A percentile compares a stretch with the other conserved stretches of the same genome.
Evolutionary conservation across 2,797 vertebrate species (phyloP).

Genomic region (Chiroxiphia lanceolata): DNA sequence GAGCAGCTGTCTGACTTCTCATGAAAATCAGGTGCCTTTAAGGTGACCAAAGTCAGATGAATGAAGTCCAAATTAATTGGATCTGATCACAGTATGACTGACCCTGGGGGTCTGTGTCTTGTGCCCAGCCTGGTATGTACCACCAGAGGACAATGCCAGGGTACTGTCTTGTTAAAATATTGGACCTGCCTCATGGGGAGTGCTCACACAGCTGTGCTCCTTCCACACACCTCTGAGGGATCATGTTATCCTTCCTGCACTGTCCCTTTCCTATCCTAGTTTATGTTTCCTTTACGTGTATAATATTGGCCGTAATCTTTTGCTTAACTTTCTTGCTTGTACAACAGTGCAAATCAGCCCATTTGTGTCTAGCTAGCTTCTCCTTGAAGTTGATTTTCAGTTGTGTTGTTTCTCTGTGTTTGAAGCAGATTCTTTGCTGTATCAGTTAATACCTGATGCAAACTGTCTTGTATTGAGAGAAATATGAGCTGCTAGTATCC

Average conservation of each 20-base stretch:
- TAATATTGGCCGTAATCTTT: background rate
- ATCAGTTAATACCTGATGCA: background rate
- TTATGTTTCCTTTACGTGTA: rapidly evolving
- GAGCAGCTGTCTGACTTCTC: background rate
- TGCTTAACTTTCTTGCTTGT: background rate
- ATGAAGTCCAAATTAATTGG: background rate
- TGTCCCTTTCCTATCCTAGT: background rate
- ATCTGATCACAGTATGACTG: background rate
- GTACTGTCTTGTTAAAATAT: background rate
- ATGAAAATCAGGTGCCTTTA: background rate
- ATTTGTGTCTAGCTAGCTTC: background rate
- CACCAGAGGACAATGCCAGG: background rate
- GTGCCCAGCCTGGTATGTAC: background rate
- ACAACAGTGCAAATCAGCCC: background rate
- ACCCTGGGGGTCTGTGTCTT: background rate
- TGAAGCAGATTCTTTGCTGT: background rate
- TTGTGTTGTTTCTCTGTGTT: background rate
- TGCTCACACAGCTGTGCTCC: background rate
- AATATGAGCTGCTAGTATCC: background rate
- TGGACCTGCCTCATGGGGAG: background rate
- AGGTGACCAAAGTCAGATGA: background rate
- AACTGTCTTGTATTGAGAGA: background rate
- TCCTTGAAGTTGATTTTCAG: background rate
- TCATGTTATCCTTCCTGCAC: too few relatives aligned
- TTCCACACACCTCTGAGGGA: background rate